Percentiles rank a stretch among this genome's conserved stretches.
Conservation (phyloP, 92 coral and sea anemone species). For the Paragorgia papillata region DNA sequence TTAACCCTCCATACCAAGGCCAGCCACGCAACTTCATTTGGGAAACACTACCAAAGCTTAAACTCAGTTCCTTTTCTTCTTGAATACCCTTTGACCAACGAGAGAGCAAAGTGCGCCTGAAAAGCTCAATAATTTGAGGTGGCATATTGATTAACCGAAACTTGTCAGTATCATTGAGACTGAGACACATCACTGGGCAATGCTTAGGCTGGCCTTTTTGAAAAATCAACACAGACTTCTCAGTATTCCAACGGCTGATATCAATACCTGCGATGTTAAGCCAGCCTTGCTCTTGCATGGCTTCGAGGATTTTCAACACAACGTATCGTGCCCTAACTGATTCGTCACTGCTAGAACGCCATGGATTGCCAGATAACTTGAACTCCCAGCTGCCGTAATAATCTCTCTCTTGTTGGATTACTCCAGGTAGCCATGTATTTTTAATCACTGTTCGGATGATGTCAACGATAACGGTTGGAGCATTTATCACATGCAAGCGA, state of each 20-base stretch:
- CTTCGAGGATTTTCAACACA: slow-evolving; percentile 46
- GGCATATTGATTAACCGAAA: slow-evolving; percentile 59
- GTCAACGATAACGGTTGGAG: slow-evolving; percentile 47
- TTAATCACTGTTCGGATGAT: slow-evolving; percentile 52
- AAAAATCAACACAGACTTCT: slow-evolving; percentile 50
- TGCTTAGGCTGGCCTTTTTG: slow-evolving; percentile 39
- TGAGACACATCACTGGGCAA: slow-evolving; percentile 46
- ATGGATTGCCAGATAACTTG: slow-evolving; percentile 60
- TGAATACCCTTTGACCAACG: slow-evolving; percentile 37
- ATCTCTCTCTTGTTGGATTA: slow-evolving; percentile 48
- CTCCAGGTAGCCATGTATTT: slow-evolving; percentile 52
- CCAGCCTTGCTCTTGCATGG: slow-evolving; percentile 61
- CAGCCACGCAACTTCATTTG: slow-evolving; percentile 1
- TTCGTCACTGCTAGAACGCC: slow-evolving; percentile 56
- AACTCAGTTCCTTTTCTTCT: background rate
- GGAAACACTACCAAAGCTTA: background rate
- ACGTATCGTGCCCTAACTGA: slow-evolving; percentile 58
- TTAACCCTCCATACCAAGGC: background rate
- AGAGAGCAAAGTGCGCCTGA: background rate
- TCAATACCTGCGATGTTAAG: slow-evolving; percentile 46
- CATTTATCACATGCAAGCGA: slow-evolving; percentile 53
- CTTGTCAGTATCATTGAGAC: slow-evolving; percentile 54
- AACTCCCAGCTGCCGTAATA: slow-evolving; percentile 59
- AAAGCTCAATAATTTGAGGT: slow-evolving; percentile 25
- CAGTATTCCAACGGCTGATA: slow-evolving; percentile 40